phyloP scores from a whole-genome alignment of 2,113 vertebrate species.

The Siniperca knerii region DNA sequence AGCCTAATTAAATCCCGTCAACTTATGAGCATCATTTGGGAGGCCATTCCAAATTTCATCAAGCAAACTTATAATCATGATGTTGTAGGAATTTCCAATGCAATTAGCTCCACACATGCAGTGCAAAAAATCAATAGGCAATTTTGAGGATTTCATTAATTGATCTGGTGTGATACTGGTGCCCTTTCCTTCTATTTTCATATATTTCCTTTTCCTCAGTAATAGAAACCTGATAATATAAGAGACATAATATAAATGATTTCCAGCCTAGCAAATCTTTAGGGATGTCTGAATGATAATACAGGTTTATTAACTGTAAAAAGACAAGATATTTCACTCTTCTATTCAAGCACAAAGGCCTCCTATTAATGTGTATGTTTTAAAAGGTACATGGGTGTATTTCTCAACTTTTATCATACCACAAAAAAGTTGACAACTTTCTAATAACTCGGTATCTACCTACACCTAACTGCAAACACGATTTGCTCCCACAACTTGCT shows the following conservation, averaged over 20 bases:
- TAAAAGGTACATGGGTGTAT: not conserved
- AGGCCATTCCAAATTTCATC: conserved; percentile 58
- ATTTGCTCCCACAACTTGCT: conserved; percentile 44
- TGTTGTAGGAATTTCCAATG: conserved; percentile 41
- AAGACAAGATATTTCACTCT: not conserved
- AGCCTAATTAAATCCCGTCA: conserved; percentile 67
- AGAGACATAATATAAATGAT: conserved; percentile 18
- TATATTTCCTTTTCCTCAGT: conserved; percentile 11
- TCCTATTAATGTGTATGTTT: not conserved
- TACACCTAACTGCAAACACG: conserved; percentile 5
- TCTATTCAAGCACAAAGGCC: not conserved
- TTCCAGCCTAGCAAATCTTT: not conserved
- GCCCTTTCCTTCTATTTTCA: conserved; percentile 33
- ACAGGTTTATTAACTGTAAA: not conserved
- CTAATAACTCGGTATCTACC: not conserved
- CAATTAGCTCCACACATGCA: conserved; percentile 43
- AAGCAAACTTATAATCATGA: conserved; percentile 42
- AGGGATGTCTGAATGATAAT: conserved; percentile 10
- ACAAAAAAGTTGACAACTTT: conserved; percentile 11
- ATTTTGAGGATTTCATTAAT: conserved; percentile 67
- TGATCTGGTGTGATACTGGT: conserved; percentile 19
- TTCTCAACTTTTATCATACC: not conserved
- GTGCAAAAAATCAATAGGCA: conserved; percentile 69
- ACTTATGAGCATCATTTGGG: conserved; percentile 48
- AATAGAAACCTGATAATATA: conserved; percentile 37